Conservation (phyloP, 1,140 invertebrate genomes). For the Drosophila mayri region DNA sequence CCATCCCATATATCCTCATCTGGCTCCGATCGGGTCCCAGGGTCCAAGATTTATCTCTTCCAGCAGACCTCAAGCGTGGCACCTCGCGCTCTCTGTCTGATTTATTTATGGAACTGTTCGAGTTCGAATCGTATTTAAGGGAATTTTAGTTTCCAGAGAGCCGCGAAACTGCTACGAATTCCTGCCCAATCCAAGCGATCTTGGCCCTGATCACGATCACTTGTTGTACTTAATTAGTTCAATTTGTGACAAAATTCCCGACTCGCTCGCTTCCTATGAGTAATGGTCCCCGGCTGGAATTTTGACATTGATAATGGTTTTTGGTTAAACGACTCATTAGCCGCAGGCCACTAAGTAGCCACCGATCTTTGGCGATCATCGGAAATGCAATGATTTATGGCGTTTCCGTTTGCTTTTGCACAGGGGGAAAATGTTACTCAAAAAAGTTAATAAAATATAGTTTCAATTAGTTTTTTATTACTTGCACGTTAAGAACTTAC, state of each 20-base stretch:
- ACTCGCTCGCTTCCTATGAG: constrained; percentile 44
- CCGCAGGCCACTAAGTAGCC: constrained; percentile 53
- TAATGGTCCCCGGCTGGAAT: constrained; percentile 58
- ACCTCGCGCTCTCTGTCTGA: constrained; percentile 47
- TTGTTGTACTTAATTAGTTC: constrained; percentile 42
- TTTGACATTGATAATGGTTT: constrained; percentile 78
- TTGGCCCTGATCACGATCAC: constrained; percentile 20
- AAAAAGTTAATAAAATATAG: background rate
- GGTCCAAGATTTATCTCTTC: constrained; percentile 83
- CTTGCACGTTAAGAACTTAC: no score
- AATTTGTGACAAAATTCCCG: constrained; percentile 44
- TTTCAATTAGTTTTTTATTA: background rate
- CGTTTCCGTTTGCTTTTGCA: constrained; percentile 18
- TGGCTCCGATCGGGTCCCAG: constrained; percentile 48
- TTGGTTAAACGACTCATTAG: constrained; percentile 78
- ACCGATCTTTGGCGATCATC: constrained; percentile 43
- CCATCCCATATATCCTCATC: constrained; percentile 16
- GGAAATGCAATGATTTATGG: constrained; percentile 77
- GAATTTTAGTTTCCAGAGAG: constrained; percentile 28
- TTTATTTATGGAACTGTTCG: constrained; percentile 70
- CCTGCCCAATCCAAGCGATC: constrained; percentile 6
- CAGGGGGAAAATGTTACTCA: background rate
- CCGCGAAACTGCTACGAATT: constrained; percentile 36
- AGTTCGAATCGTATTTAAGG: constrained; percentile 36
- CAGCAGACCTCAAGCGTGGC: constrained; percentile 71